phyloP scores from a whole-genome alignment of 2,888 invertebrate genomes.

The Temnothorax ravouxi region DNA sequence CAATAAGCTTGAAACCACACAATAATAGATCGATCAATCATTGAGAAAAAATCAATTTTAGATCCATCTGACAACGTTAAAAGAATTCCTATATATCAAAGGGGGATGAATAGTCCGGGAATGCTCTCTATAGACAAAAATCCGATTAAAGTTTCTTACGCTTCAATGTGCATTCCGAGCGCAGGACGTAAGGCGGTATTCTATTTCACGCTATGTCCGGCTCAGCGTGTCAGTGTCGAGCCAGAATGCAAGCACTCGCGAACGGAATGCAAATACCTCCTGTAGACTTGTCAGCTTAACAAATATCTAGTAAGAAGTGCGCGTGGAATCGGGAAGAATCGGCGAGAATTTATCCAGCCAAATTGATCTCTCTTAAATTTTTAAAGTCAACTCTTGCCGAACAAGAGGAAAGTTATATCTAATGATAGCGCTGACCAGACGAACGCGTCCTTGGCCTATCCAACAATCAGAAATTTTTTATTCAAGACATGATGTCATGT shows the following conservation, averaged over 20 bases:
- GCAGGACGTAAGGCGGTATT: constrained; percentile 16
- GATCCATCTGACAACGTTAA: not conserved
- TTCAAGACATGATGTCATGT: constrained; percentile 41
- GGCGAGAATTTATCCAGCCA: not conserved
- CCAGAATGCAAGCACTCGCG: constrained; percentile 10
- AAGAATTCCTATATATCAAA: not conserved
- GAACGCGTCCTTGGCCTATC: constrained; percentile 44
- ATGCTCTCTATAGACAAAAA: not conserved
- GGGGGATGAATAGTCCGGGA: not conserved
- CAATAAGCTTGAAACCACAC: not conserved
- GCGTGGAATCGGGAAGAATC: not conserved
- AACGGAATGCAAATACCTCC: constrained; percentile 9
- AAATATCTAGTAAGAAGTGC: not conserved
- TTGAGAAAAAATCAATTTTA: not conserved
- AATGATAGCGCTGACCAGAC: not conserved
- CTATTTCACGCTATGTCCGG: constrained; percentile 43
- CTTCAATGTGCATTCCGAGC: constrained; percentile 9
- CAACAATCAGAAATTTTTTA: constrained; percentile 47
- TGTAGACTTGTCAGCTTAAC: not conserved
- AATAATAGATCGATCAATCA: not conserved
- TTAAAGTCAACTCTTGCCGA: not conserved
- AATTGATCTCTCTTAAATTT: not conserved
- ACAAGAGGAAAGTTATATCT: not conserved
- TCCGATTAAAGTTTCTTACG: not conserved
- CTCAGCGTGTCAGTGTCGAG: constrained; percentile 34